Conservation (phyloP, 2,888 invertebrate genomes). For the Apotomis capreana region DNA sequence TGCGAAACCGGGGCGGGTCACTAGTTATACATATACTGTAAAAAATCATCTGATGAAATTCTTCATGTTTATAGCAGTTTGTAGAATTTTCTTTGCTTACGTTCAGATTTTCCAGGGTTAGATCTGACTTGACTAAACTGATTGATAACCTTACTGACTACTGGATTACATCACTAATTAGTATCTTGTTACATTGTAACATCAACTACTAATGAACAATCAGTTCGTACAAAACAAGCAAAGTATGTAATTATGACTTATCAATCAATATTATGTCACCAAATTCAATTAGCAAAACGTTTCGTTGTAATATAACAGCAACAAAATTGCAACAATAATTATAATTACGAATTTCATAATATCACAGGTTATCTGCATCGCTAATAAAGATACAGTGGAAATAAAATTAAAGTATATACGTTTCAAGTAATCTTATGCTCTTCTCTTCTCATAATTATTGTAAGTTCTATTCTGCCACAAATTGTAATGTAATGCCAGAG, state of each 20-base stretch:
- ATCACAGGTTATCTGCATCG: not conserved
- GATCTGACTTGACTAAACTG: not conserved
- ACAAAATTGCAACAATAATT: conserved; percentile 1
- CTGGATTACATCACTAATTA: not conserved
- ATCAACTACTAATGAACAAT: not conserved
- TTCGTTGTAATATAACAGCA: not conserved
- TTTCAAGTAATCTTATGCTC: too few relatives aligned
- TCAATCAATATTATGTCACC: not conserved
- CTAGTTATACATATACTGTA: too few relatives aligned
- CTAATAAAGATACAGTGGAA: too few relatives aligned
- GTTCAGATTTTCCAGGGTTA: too few relatives aligned
- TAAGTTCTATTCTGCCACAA: too few relatives aligned
- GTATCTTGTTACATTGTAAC: not conserved
- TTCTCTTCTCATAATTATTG: too few relatives aligned
- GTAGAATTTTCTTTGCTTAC: too few relatives aligned
- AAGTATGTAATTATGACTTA: not conserved
- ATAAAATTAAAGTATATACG: too few relatives aligned
- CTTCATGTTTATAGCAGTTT: too few relatives aligned
- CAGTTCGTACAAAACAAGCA: conserved; percentile 1
- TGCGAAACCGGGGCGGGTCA: too few relatives aligned
- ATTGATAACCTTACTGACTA: conserved; percentile 8
- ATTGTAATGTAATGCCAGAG: too few relatives aligned
- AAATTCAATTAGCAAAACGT: not conserved
- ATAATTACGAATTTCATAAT: not conserved
- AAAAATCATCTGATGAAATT: too few relatives aligned